These are phyloP conservation scores for Elgonia sp. DNA, from an alignment of 2,888 invertebrate genomes.

Conservation along the genomic window DNA sequence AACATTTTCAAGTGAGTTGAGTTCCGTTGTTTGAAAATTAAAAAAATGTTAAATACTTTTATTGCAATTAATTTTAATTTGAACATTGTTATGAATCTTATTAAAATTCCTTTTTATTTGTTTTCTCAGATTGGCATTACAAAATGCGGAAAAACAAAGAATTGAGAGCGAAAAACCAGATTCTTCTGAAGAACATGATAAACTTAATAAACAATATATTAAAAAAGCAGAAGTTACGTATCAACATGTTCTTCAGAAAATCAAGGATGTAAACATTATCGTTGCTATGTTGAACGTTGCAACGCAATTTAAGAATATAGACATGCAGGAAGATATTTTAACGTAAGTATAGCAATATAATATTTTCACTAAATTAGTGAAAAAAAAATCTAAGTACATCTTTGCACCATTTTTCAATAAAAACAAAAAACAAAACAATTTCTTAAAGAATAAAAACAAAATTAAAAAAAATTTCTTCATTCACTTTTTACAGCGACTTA, in stretches of 20 bases:
- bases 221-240: constrained; percentile 89
- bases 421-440: too few species aligned
- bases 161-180: constrained; percentile 62
- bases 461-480: too few species aligned
- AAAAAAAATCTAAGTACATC: too few species aligned
- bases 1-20: constrained; percentile 90
- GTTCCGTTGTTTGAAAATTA: too few species aligned
- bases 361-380: too few species aligned
- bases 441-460: too few species aligned
- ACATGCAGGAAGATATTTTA: constrained; percentile 88
- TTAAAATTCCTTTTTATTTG: background rate
- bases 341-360: constrained; percentile 78
- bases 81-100: too few species aligned
- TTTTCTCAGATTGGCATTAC: constrained; percentile 80
- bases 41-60: too few species aligned
- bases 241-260: constrained; percentile 88
- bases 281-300: constrained; percentile 89
- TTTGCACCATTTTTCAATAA: too few species aligned
- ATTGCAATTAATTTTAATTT: too few species aligned
- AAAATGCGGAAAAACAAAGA: constrained; percentile 73
- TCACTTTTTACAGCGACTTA: too few species aligned
- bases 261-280: constrained; percentile 88
- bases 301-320: constrained; percentile 89
- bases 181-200: constrained; percentile 54
- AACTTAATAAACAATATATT: constrained; percentile 83